Conservation (phyloP, 2,888 invertebrate genomes). For the Imbricaverruca yamaguchii region DNA sequence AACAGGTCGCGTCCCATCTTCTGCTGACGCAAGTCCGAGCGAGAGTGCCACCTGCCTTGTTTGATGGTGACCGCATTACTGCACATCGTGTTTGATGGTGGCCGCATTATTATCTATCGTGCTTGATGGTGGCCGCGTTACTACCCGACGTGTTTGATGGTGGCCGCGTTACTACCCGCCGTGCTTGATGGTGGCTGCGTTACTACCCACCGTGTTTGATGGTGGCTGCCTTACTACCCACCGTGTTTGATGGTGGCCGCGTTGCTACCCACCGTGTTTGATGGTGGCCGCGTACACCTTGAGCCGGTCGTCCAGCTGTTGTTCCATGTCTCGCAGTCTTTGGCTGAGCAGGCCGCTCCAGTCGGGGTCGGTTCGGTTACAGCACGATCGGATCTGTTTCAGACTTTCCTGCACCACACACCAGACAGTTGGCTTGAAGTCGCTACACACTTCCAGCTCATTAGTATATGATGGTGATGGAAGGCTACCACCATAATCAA, state of each 20-base stretch:
- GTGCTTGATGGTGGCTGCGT: too few relatives aligned
- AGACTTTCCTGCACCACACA: background rate
- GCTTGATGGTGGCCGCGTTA: too few relatives aligned
- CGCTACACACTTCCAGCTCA: too few relatives aligned
- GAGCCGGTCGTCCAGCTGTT: background rate
- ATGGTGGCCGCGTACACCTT: background rate
- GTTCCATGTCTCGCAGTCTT: background rate
- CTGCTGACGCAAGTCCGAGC: background rate
- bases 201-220: too few relatives aligned
- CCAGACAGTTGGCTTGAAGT: background rate
- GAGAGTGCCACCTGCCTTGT: background rate
- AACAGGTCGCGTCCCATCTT: too few relatives aligned
- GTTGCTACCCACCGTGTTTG: background rate
- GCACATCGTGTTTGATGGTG: background rate
- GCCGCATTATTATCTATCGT: background rate
- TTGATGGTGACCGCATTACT: background rate
- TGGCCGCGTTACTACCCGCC: too few relatives aligned
- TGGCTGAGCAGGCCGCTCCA: background rate
- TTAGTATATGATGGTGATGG: too few relatives aligned
- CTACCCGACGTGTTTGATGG: too few relatives aligned
- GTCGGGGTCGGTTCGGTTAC: conserved; percentile 1
- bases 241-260: too few relatives aligned
- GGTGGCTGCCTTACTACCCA: too few relatives aligned
- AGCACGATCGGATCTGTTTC: conserved; percentile 3
- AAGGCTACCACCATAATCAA: too few relatives aligned